Percentiles rank a stretch among this genome's conserved stretches.
Evolutionary conservation across 2,113 vertebrate genomes (phyloP).

Genomic region (Motacilla alba): DNA sequence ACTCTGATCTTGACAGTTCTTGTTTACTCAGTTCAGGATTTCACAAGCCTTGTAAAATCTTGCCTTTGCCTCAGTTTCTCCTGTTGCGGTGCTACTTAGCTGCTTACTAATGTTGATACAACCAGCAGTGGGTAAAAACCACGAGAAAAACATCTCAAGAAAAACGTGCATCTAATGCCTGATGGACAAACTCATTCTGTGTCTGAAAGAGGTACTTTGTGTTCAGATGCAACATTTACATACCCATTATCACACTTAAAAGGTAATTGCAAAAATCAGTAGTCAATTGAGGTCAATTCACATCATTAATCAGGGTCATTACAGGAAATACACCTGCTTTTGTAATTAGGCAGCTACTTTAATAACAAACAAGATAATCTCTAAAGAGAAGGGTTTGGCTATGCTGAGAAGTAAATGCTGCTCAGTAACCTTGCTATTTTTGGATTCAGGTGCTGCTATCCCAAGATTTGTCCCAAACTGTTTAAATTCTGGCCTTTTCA

Average conservation of each 20-base stretch:
- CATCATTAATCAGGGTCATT: not conserved
- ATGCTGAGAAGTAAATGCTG: not conserved
- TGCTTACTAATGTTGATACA: not conserved
- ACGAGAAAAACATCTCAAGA: not conserved
- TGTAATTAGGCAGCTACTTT: not conserved
- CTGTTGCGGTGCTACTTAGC: not conserved
- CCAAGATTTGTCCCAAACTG: not conserved
- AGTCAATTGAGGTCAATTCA: not conserved
- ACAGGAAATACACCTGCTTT: not conserved
- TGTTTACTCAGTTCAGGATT: not conserved
- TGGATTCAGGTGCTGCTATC: not conserved
- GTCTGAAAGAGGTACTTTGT: not conserved
- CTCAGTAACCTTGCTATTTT: not conserved
- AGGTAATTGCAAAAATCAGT: not conserved
- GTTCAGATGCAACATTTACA: not conserved
- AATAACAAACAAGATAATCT: not conserved
- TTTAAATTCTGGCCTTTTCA: not conserved
- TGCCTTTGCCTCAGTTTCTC: not conserved
- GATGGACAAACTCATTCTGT: not conserved
- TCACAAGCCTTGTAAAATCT: not conserved
- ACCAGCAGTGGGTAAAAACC: not conserved
- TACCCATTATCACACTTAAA: not conserved
- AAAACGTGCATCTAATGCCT: not conserved
- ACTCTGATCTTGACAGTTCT: not conserved
- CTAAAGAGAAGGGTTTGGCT: not conserved